Conservation (phyloP, 1,140 invertebrate species). For the Leptinotarsa texana region DNA sequence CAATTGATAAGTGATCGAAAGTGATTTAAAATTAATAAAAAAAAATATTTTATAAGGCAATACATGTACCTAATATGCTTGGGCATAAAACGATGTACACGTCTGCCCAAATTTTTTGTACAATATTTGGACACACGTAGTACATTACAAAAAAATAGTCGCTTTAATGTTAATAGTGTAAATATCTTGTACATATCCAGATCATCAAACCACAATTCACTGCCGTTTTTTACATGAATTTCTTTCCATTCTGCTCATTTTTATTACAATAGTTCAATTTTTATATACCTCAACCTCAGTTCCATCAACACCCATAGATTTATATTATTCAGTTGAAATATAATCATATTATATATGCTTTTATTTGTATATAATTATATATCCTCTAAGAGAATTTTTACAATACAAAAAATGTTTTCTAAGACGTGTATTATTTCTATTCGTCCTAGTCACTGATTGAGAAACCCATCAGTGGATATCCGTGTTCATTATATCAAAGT, state of each 20-base stretch:
- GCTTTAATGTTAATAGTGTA: constrained; percentile 28
- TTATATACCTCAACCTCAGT: constrained; percentile 30
- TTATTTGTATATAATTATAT: constrained; percentile 32
- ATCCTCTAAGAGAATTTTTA: constrained; percentile 33
- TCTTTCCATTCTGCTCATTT: constrained; percentile 23
- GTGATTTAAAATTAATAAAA: constrained; percentile 30
- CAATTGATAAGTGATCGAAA: constrained; percentile 20
- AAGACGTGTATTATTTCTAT: background rate
- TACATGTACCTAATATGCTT: constrained; percentile 27
- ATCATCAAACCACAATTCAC: constrained; percentile 28
- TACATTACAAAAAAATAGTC: constrained; percentile 22
- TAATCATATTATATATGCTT: constrained; percentile 33
- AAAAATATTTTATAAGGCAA: constrained; percentile 18
- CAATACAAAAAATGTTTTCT: constrained; percentile 30
- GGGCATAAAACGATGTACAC: constrained; percentile 11
- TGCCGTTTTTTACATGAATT: constrained; percentile 9
- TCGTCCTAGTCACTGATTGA: too few relatives aligned
- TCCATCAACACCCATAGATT: constrained; percentile 28
- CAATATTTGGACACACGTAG: too few relatives aligned
- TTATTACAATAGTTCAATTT: constrained; percentile 29
- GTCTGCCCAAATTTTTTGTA: background rate
- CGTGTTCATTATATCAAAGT: too few relatives aligned
- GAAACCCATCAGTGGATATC: too few relatives aligned
- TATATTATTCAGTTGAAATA: constrained; percentile 26
- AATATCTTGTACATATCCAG: constrained; percentile 27